Percentiles rank a stretch among this genome's conserved stretches.
phyloP scores from a whole-genome alignment of 2,797 vertebrate species.

The Protosalanx chinensis region DNA sequence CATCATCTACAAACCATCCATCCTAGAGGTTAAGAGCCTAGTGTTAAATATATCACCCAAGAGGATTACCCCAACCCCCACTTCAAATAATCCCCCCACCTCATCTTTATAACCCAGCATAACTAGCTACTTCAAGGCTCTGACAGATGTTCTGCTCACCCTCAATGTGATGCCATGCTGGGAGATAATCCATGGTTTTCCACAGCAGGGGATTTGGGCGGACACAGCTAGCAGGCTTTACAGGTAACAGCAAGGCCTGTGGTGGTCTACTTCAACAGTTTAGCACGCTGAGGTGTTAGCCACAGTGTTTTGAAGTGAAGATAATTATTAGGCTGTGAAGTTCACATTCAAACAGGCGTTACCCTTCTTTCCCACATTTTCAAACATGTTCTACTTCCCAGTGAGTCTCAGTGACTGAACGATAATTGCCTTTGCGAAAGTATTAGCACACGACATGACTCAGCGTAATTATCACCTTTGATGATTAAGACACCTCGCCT shows the following conservation, averaged over 20 bases:
- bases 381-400: neutral
- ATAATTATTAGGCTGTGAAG: neutral
- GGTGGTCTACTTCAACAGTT: neutral
- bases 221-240: conserved; percentile 6
- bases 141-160: conserved; percentile 34
- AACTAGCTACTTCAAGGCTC: conserved; percentile 25
- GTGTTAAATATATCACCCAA: conserved; percentile 32
- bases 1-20: neutral
- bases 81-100: conserved; percentile 33
- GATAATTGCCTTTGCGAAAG: neutral
- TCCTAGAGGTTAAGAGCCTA: conserved; percentile 22
- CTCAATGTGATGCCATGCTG: conserved; percentile 24
- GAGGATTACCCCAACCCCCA: conserved; percentile 27
- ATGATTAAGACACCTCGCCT: neutral
- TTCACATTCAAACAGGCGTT: neutral
- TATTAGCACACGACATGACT: neutral
- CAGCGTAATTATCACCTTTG: neutral
- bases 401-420: neutral
- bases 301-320: neutral
- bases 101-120: neutral
- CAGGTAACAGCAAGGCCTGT: neutral
- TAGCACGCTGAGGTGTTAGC: neutral
- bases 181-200: conserved; percentile 37
- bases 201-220: conserved; percentile 14
- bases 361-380: neutral